These are phyloP conservation scores for Dolomedes plantarius DNA, from an alignment of 2,888 invertebrate genomes.

Conservation along the genomic window DNA sequence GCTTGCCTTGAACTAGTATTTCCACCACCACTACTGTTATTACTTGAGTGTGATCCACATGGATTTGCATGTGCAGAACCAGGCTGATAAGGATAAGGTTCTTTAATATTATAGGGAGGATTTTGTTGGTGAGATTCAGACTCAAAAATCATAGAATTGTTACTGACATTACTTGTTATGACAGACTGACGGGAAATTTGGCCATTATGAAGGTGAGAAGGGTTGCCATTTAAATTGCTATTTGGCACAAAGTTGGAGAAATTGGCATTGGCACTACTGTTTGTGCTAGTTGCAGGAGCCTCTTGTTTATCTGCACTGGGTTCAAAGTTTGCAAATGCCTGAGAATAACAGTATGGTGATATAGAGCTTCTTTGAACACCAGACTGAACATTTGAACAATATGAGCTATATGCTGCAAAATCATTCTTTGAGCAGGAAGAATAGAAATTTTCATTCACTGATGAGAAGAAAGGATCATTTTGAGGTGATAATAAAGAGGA, in stretches of 20 bases:
- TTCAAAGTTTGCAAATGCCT: conserved; percentile 54
- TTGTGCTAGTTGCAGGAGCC: conserved; percentile 57
- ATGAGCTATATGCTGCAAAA: conserved; percentile 68
- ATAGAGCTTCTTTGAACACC: conserved; percentile 66
- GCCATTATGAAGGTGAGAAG: conserved; percentile 61
- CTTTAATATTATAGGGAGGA: conserved; percentile 60
- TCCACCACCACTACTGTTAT: conserved; percentile 23
- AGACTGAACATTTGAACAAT: conserved; percentile 63
- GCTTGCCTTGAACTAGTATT: not conserved
- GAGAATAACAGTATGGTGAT: conserved; percentile 68
- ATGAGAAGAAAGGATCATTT: conserved; percentile 69
- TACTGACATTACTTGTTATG: conserved; percentile 62
- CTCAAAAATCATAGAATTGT: conserved; percentile 52
- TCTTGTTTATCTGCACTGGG: conserved; percentile 46
- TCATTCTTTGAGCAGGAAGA: conserved; percentile 68
- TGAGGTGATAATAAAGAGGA: conserved; percentile 65
- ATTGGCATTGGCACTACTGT: conserved; percentile 63
- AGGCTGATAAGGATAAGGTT: conserved; percentile 55
- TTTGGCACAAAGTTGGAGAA: conserved; percentile 71
- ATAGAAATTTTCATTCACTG: conserved; percentile 68
- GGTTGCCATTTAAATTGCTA: conserved; percentile 61
- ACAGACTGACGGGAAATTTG: conserved; percentile 67
- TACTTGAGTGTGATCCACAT: conserved; percentile 30
- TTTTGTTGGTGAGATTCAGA: conserved; percentile 60
- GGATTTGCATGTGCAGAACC: conserved; percentile 38